Evolutionary conservation across 1,140 invertebrate species (phyloP), one percentile per base, ranked within the genome.

Genomic region (Venturia canescens): DNA sequence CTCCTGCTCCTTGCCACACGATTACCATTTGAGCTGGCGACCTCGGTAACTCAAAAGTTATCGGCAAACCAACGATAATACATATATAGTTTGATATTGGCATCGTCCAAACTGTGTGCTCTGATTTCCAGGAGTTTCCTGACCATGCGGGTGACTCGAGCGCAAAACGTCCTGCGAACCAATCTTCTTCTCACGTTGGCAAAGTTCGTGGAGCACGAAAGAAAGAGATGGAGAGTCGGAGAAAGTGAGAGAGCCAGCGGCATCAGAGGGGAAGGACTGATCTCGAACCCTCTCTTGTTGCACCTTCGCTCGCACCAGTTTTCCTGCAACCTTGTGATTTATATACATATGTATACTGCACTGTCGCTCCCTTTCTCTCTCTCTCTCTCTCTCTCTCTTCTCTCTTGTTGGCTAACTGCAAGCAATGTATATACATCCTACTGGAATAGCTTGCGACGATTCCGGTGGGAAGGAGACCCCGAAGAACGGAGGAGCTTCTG

Each of bases 101-200:
- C 21, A 9, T 57, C 53, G 4, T 23, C 53, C 18, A 57, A 57
- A 57, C 53, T 44, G 38, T 44, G 5, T 16, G 3, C 67, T n/a
- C 67, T 70, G 67, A 70, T 70, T 70, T 70, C 67, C 31, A 16
- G 31, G 29, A 18, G 67, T 70, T 70, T 70, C 67, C 67, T 70
- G 67, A 70, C 31, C 67, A 70, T 13, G 60, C 26, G 60, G 21
- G 23, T n/a, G n/a, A 26, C 9, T 63, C 60, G 2, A 63, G 3
- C 60, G 11, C 60, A 11, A 72, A 72, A 38, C 2, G 5, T 23
- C 38, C 18, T 72, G 18, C 29, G n/a, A 72, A 11, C 70, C 70
- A 44, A 38, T 44, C 70, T 72, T 38, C 29, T 44, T 48, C 34
- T 21, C 70, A 23, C 70, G 38, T 26, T 26, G 60, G 16, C 27